phyloP scores from a whole-genome alignment of 1,140 invertebrate genomes.

The Chrysoperla carnea region DNA sequence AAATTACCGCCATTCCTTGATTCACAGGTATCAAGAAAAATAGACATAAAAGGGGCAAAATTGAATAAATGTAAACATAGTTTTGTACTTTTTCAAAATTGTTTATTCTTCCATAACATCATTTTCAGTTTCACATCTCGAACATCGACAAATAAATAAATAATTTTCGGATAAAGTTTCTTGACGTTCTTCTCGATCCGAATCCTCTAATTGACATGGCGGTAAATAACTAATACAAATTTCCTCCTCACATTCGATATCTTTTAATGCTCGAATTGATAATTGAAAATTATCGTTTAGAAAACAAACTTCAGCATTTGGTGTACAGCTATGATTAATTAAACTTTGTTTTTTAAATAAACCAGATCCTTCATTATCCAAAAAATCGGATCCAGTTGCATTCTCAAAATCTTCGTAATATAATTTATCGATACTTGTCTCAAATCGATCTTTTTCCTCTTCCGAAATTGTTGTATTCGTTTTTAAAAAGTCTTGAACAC shows the following conservation, averaged over 20 bases:
- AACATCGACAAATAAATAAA: slow-evolving; percentile 66
- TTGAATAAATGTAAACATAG: too few relatives aligned
- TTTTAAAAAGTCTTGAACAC: slow-evolving; percentile 23
- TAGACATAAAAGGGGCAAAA: too few relatives aligned
- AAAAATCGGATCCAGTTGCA: slow-evolving; percentile 61
- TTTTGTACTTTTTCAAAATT: too few relatives aligned
- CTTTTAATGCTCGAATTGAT: slow-evolving; percentile 50
- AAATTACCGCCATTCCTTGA: too few relatives aligned
- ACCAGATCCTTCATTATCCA: slow-evolving; percentile 88
- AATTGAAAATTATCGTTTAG: slow-evolving; percentile 68
- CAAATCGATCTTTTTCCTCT: slow-evolving; percentile 45
- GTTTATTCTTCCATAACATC: slow-evolving; percentile 44
- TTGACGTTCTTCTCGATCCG: slow-evolving; percentile 60
- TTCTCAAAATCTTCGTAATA: slow-evolving; percentile 64
- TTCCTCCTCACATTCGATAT: slow-evolving; percentile 70
- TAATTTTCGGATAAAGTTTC: slow-evolving; percentile 73
- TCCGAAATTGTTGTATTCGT: slow-evolving; percentile 42
- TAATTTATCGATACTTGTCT: slow-evolving; percentile 60
- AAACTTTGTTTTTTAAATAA: slow-evolving; percentile 71
- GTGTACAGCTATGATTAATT: slow-evolving; percentile 82
- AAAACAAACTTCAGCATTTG: slow-evolving; percentile 76
- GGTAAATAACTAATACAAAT: slow-evolving; percentile 85
- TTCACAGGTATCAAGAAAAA: too few relatives aligned
- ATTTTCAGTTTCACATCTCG: slow-evolving; percentile 54
- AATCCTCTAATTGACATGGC: slow-evolving; percentile 60